Base-by-base conservation (phyloP, 2,113 vertebrate species). In the Candoia aspera region DNA sequence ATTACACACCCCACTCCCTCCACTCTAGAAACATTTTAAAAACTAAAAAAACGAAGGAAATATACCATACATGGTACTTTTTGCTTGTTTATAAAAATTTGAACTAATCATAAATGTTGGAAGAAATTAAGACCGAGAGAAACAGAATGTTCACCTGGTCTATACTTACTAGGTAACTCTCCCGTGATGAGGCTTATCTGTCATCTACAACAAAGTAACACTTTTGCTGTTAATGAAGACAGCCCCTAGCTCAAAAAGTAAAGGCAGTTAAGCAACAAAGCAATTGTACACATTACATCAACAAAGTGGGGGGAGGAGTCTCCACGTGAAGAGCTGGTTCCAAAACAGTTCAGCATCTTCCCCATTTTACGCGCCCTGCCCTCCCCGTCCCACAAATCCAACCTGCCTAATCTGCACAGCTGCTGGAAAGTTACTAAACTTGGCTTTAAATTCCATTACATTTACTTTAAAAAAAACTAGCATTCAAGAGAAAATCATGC, bases 151-250 rank as follows among this genome's bases (percentile, higher is more conserved):
- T 97, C 97, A 98, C 98, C 98, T 98, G 97, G 98, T 98, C 98
- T 98, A 97, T 99, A 98, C 98, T 99, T 98, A 98, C 99, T 98
- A 98, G 98, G 97, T 98, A 98, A 98, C 98, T 98, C 98, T 97
- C 98, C 98, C 97, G 96, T 98, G 98, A 98, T 98, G 98, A 98
- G 98, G 98, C 98, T 98, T 98, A 98, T 98, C 97, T 97, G 97
- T 98, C 98, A 98, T 98, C 98, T 98, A 98, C 98, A 98, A 98
- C 98, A 99, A 98, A 99, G 98, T 98, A 97, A 98, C 98, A 98
- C 98, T 98, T 98, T 97, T 98, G 98, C 98, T 98, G 98, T 98
- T 97, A 98, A 97, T 94, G 96, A 98, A 98, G 97, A 98, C 98
- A 98, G 97, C 98, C 97, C 97, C 97, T 97, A 96, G 97, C 97